Evolutionary conservation across 1,140 invertebrate species (phyloP).

Genomic region (Tetraneura akinire): DNA sequence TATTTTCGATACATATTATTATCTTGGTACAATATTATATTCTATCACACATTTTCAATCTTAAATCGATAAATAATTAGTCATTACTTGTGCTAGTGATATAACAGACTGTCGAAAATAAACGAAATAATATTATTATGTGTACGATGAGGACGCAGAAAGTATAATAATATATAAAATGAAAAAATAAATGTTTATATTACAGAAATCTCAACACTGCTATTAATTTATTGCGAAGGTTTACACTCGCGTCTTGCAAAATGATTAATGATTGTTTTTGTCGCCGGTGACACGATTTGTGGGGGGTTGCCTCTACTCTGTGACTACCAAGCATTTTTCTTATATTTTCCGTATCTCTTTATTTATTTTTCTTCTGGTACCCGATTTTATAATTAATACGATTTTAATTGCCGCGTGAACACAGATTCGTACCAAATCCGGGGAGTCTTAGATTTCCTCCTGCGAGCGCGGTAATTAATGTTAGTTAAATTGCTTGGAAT

Average conservation of each 20-base stretch:
- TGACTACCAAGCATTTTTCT: background rate
- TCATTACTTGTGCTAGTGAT: too few species aligned
- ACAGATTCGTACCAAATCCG: background rate
- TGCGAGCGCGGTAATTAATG: background rate
- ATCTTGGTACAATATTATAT: too few species aligned
- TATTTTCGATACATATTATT: too few species aligned
- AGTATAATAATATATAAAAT: too few species aligned
- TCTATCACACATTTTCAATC: too few species aligned
- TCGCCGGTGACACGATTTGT: background rate
- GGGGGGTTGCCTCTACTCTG: background rate
- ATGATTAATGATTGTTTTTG: background rate
- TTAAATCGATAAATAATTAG: too few species aligned
- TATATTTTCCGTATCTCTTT: background rate
- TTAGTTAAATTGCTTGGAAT: background rate
- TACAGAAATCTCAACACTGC: too few species aligned
- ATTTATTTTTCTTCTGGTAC: background rate
- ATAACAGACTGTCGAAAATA: too few species aligned
- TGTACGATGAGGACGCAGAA: too few species aligned
- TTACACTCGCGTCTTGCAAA: background rate
- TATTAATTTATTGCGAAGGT: background rate
- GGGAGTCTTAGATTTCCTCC: background rate
- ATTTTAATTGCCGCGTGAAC: background rate
- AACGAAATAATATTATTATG: too few species aligned
- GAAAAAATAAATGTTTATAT: too few species aligned
- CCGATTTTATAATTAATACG: constrained; percentile 3